Conservation (phyloP, 2,888 invertebrate species). For the Lepas anatifera region DNA sequence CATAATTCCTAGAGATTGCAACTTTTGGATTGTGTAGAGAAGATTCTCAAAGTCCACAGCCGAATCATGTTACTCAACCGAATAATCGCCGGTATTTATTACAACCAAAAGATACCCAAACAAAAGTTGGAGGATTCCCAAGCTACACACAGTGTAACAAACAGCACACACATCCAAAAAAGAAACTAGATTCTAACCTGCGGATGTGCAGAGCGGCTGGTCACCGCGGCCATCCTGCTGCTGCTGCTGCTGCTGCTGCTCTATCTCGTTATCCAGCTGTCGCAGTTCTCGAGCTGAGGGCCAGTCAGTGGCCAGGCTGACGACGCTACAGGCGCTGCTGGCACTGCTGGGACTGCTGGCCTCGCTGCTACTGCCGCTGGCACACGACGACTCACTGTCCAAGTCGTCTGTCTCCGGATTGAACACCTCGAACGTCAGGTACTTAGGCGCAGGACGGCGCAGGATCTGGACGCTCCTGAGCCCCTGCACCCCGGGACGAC, state of each 20-base stretch:
- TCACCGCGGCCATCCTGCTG: no score
- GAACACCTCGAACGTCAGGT: conserved; percentile 68
- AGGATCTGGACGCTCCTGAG: conserved; percentile 26
- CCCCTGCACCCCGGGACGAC: conserved; percentile 18
- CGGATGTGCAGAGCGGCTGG: no score
- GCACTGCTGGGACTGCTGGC: background rate
- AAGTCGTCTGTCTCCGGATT: conserved; percentile 83
- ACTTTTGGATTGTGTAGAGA: no score
- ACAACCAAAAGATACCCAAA: no score
- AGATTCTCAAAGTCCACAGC: no score
- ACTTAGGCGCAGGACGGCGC: conserved; percentile 46
- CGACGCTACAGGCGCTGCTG: conserved; percentile 56
- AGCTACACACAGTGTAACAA: no score
- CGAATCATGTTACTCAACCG: no score
- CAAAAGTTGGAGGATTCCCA: no score
- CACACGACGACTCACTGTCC: conserved; percentile 66
- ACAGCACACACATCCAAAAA: no score
- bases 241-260: background rate
- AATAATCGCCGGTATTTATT: no score
- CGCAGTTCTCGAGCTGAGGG: conserved; percentile 25
- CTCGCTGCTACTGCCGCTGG: background rate
- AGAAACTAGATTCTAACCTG: no score
- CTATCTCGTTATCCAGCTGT: conserved; percentile 23
- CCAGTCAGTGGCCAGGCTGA: conserved; percentile 45
- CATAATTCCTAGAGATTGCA: no score